Evolutionary conservation across 2,113 vertebrate species (phyloP), one percentile per base, ranked within the genome.

Genomic region (Brachirus orientalis): DNA sequence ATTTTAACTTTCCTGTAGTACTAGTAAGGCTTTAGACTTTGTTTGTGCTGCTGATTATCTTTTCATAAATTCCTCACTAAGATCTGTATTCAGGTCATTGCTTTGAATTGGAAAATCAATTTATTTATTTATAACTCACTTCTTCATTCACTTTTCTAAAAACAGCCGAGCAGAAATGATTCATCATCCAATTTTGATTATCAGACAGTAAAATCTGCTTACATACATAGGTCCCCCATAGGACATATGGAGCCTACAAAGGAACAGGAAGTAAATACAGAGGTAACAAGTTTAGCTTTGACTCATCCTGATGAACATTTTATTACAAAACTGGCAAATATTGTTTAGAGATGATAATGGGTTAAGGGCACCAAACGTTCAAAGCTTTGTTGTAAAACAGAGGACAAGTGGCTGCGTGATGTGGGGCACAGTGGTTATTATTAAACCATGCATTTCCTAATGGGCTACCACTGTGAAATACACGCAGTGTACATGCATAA

Each of bases 381-480:
- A 66, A 47, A 73, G 53, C 53, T 18, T 19, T 36, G 36, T 52
- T 56, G 69, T 77, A 9, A 74, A 66, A 69, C 19, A 64, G 12
- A 38, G 50, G 54, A 73, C 54, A 72, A 78, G 38, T 57, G n/a
- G 57, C 38, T 47, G 13, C 60, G 70, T 75, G 77, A 60, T 50
- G 53, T 38, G 45, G 36, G 22, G 54, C 47, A 37, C 46, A 28
- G 53, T 73, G 55, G 62, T 36, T 56, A 63, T 47, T 56, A 82
- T 65, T 60, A 63, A 74, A 77, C 64, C 38, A 7, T 74, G 62
- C 43, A 45, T 73, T 47, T 61, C 70, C 58, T 59, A 66, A 71
- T 45, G 80, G n/a, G 71, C 37, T 50, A 43, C 70, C 57, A 47
- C 68, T 44, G 61, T 58, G 60, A 72, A 46, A 40, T 47, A 63